A percentile compares a stretch with the other conserved stretches of the same genome.
Conservation (phyloP, 2,797 vertebrate species). For the Leptoclinus maculatus region DNA sequence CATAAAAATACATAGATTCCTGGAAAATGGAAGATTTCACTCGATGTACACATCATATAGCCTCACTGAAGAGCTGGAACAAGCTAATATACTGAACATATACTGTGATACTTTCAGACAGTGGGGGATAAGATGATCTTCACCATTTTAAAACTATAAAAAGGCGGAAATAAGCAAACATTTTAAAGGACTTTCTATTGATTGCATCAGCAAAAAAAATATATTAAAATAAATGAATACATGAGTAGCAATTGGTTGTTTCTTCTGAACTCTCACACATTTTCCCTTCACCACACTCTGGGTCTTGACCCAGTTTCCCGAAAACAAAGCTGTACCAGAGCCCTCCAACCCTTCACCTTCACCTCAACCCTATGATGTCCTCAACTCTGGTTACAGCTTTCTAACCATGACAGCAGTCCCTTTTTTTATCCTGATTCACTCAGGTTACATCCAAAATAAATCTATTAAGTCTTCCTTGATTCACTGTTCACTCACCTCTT, state of each 20-base stretch:
- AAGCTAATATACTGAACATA: not conserved
- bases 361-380: constrained; percentile 32
- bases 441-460: constrained; percentile 48
- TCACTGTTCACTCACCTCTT: constrained; percentile 40
- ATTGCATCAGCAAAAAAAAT: not conserved
- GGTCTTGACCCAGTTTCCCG: constrained; percentile 43
- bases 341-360: constrained; percentile 49
- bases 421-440: constrained; percentile 15
- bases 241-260: constrained; percentile 2
- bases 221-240: not conserved
- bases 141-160: not conserved
- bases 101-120: not conserved
- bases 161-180: not conserved
- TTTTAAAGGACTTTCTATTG: not conserved
- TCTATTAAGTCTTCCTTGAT: constrained; percentile 32
- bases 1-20: not conserved
- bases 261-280: constrained; percentile 29
- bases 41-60: not conserved
- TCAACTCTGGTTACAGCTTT: constrained; percentile 59
- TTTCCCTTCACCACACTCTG: not conserved
- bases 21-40: not conserved
- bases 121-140: not conserved
- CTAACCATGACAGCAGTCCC: not conserved
- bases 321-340: constrained; percentile 8
- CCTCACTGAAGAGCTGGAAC: not conserved